phyloP scores from a whole-genome alignment of 1,140 invertebrate genomes.

The Drosophila lowei region DNA sequence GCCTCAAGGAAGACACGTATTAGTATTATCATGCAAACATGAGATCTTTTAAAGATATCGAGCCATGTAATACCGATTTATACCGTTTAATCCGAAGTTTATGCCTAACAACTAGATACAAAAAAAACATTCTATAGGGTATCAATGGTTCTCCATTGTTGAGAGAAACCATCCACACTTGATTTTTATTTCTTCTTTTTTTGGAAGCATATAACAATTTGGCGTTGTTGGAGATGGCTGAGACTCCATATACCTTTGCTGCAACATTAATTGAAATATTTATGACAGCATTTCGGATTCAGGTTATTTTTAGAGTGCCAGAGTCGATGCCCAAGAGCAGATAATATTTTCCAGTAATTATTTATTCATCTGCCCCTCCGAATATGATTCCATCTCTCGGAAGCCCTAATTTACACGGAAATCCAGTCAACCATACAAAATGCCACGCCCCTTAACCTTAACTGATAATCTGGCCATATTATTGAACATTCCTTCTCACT shows the following conservation, averaged over 20 bases:
- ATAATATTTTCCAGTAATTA: conserved; percentile 37
- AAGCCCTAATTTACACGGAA: neutral
- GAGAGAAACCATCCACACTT: no score
- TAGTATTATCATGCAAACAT: no score
- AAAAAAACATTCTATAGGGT: no score
- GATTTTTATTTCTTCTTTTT: neutral
- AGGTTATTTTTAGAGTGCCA: conserved; percentile 37
- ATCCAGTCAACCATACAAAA: conserved; percentile 9
- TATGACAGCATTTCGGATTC: conserved; percentile 39
- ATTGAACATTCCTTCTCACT: conserved; percentile 5
- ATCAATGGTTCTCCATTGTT: no score
- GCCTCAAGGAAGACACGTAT: no score
- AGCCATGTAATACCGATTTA: no score
- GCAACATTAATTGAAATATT: conserved; percentile 76
- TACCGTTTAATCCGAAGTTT: no score
- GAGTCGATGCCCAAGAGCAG: conserved; percentile 15
- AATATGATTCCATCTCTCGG: conserved; percentile 8
- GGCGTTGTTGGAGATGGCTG: conserved; percentile 28
- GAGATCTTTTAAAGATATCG: no score
- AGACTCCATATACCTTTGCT: conserved; percentile 11
- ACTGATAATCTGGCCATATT: conserved; percentile 7
- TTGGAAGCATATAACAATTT: conserved; percentile 47
- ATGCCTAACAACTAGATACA: no score
- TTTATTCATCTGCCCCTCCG: conserved; percentile 27
- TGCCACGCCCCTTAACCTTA: neutral